These are phyloP conservation scores for Monochamus saltuarius DNA, from an alignment of 1,140 invertebrate genomes.

Conservation along the genomic window DNA sequence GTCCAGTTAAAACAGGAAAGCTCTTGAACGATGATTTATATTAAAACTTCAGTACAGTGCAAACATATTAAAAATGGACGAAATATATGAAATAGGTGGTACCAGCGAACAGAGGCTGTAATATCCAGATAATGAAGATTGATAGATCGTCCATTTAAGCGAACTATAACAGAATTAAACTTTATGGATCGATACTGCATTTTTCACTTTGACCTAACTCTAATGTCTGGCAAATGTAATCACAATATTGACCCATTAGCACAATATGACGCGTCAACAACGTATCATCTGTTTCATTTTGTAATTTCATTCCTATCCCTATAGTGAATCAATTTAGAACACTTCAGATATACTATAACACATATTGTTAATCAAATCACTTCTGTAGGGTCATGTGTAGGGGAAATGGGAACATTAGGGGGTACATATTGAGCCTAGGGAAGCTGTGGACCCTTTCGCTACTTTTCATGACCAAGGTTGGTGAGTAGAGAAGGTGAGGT, in stretches of 20 bases:
- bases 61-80: too few relatives aligned
- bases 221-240: conserved; percentile 19
- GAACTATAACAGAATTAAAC: too few relatives aligned
- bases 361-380: conserved; percentile 42
- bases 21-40: too few relatives aligned
- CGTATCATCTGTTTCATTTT: conserved; percentile 21
- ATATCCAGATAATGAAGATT: too few relatives aligned
- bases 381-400: conserved; percentile 33
- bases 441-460: conserved; percentile 21
- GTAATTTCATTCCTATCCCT: conserved; percentile 15
- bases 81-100: too few relatives aligned
- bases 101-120: too few relatives aligned
- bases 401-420: conserved; percentile 37
- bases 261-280: conserved; percentile 14
- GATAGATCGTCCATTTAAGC: too few relatives aligned
- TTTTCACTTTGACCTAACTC: conserved; percentile 13
- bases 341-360: conserved; percentile 36
- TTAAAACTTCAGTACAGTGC: too few relatives aligned
- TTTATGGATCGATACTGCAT: neutral
- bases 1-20: too few relatives aligned
- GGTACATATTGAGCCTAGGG: conserved; percentile 26
- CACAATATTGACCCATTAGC: conserved; percentile 21
- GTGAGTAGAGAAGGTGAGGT: too few relatives aligned
- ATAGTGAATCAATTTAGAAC: conserved; percentile 32
- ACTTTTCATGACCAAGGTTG: neutral